Evolutionary conservation across 2,888 invertebrate genomes (phyloP).

Genomic region (Protula sp.): DNA sequence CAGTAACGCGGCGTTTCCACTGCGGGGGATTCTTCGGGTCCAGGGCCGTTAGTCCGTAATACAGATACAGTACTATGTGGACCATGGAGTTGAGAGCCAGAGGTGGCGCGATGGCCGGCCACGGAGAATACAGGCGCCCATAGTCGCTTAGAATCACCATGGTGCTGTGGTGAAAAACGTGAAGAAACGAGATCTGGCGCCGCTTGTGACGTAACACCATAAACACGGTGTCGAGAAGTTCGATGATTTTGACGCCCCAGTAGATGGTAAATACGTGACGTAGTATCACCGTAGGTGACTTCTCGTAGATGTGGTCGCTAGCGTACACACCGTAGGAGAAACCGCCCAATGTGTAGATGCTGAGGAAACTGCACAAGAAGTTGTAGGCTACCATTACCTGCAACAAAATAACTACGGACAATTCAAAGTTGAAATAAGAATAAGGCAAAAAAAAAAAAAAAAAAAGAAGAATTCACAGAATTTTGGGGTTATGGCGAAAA

Average conservation of each 20-base stretch:
- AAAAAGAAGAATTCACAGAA: too few relatives aligned
- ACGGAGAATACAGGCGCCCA: conserved; percentile 34
- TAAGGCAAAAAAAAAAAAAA: too few relatives aligned
- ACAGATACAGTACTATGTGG: conserved; percentile 45
- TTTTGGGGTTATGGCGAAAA: too few relatives aligned
- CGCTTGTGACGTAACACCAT: conserved; percentile 47
- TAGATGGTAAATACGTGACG: conserved; percentile 29
- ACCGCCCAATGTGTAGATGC: conserved; percentile 32
- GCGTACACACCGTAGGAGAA: conserved; percentile 30
- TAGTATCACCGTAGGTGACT: conserved; percentile 24
- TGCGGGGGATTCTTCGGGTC: conserved; percentile 31
- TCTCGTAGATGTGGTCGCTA: conserved; percentile 34
- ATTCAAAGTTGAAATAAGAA: too few relatives aligned
- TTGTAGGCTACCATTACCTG: conserved; percentile 48
- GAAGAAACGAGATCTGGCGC: conserved; percentile 47
- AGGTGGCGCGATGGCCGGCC: conserved; percentile 41
- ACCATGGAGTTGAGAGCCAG: conserved; percentile 44
- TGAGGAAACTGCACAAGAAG: conserved; percentile 37
- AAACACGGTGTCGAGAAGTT: conserved; percentile 50
- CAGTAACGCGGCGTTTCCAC: conserved; percentile 47
- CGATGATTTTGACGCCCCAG: conserved; percentile 42
- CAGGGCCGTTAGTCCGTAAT: conserved; percentile 42
- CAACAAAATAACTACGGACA: too few relatives aligned
- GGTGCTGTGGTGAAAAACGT: conserved; percentile 49
- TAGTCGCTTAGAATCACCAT: conserved; percentile 48